Evolutionary conservation across 1,140 invertebrate species (phyloP).

Genomic region (Sogatella furcifera): DNA sequence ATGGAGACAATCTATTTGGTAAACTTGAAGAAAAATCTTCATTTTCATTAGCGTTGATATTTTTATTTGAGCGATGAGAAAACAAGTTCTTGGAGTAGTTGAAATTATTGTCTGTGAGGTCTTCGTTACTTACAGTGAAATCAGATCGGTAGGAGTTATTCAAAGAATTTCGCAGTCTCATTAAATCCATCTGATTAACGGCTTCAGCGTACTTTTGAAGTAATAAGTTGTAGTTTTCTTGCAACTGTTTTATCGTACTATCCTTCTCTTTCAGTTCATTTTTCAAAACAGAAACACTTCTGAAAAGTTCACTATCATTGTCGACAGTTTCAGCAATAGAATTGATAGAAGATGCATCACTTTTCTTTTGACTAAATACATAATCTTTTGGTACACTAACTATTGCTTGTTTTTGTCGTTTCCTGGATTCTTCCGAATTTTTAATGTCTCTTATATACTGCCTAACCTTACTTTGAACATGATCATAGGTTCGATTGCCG

Average conservation of each 20-base stretch:
- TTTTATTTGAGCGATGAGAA: not conserved
- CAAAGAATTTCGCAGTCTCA: conserved; percentile 2
- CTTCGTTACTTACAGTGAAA: not conserved
- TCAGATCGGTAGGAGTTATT: not conserved
- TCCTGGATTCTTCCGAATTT: conserved; percentile 7
- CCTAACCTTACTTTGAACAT: conserved; percentile 13
- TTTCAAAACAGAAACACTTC: conserved; percentile 8
- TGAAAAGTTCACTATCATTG: conserved; percentile 1
- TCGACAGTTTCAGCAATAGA: not conserved
- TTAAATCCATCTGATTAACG: conserved; percentile 6
- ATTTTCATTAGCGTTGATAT: not conserved
- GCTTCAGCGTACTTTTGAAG: conserved; percentile 10
- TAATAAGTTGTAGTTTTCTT: conserved; percentile 8
- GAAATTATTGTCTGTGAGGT: not conserved
- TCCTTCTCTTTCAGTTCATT: conserved; percentile 10
- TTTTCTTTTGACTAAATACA: not conserved
- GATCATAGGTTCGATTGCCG: conserved; percentile 9
- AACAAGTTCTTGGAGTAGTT: not conserved
- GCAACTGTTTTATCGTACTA: not conserved
- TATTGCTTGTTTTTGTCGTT: not conserved
- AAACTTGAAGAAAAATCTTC: not conserved
- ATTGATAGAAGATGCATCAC: not conserved
- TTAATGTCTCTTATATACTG: conserved; percentile 11
- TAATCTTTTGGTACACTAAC: not conserved
- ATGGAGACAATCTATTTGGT: not conserved